Percentiles rank a stretch among this genome's conserved stretches.
These are phyloP conservation scores for Heliconius eleuchia DNA, from an alignment of 1,140 invertebrate species.

Conservation along the genomic window DNA sequence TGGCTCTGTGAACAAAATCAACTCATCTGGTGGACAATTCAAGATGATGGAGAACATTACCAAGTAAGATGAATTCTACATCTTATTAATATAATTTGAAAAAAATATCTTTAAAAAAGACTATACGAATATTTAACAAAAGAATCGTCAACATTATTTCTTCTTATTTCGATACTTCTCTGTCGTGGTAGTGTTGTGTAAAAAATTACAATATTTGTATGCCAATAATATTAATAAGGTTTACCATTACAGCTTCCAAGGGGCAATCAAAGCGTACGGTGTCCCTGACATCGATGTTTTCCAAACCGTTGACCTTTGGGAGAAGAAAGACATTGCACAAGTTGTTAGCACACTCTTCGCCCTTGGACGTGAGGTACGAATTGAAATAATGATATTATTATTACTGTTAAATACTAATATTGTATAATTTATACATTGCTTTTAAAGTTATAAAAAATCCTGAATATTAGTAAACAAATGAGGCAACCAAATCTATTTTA, in stretches of 20 bases:
- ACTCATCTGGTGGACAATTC: slow-evolving; percentile 94
- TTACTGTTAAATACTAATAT: not conserved
- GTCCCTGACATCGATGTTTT: slow-evolving; percentile 96
- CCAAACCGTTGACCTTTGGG: slow-evolving; percentile 97
- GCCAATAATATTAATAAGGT: not conserved
- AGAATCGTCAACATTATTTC: too few relatives aligned
- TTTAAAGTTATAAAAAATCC: not conserved
- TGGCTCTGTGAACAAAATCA: slow-evolving; percentile 91
- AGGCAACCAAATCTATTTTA: not conserved
- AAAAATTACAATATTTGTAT: not conserved
- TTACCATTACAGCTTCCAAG: slow-evolving; percentile 89
- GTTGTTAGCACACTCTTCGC: slow-evolving; percentile 97
- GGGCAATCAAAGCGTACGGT: slow-evolving; percentile 92
- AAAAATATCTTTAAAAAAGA: not conserved
- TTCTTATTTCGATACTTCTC: too few relatives aligned
- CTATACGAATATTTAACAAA: not conserved
- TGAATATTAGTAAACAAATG: not conserved
- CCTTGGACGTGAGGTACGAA: slow-evolving; percentile 92
- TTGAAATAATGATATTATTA: not conserved
- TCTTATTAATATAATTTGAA: not conserved
- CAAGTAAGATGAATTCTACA: slow-evolving; percentile 81
- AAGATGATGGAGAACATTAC: slow-evolving; percentile 98
- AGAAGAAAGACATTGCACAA: slow-evolving; percentile 96
- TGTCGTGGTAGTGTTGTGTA: too few relatives aligned
- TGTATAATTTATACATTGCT: not conserved